A percentile compares a stretch with the other conserved stretches of the same genome.
These are phyloP conservation scores for Brachionus rubens DNA, from an alignment of 1,140 invertebrate genomes.

Conservation along the genomic window DNA sequence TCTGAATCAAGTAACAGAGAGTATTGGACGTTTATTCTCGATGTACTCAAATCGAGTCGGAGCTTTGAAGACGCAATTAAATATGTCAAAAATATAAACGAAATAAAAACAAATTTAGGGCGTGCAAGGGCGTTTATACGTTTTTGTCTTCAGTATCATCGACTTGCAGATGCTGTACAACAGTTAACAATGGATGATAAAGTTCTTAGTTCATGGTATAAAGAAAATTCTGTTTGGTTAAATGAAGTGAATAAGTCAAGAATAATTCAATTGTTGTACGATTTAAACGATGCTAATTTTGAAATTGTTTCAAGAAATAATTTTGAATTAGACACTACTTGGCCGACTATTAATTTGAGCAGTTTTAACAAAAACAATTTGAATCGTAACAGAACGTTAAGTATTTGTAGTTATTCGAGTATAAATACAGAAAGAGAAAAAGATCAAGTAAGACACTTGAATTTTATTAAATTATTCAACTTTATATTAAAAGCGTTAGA, in stretches of 20 bases:
- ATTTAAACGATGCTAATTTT: conserved; percentile 62
- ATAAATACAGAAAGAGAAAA: conserved; percentile 51
- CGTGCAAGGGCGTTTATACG: conserved; percentile 60
- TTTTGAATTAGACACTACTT: conserved; percentile 61
- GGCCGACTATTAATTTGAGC: conserved; percentile 60
- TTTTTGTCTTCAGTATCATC: conserved; percentile 61
- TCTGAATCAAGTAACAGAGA: neutral
- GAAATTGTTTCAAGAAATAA: conserved; percentile 58
- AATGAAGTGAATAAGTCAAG: conserved; percentile 50
- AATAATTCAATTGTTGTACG: conserved; percentile 59
- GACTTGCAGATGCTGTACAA: conserved; percentile 61
- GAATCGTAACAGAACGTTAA: conserved; percentile 53
- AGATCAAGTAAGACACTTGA: conserved; percentile 60
- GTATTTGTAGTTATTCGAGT: conserved; percentile 55
- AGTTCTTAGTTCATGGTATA: conserved; percentile 55
- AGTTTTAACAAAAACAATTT: conserved; percentile 46
- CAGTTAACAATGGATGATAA: conserved; percentile 56
- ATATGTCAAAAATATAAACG: conserved; percentile 59
- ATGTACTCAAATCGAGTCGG: conserved; percentile 55
- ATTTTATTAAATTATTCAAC: no score
- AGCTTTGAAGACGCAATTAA: conserved; percentile 59
- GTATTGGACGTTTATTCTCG: conserved; percentile 61
- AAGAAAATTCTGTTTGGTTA: conserved; percentile 53
- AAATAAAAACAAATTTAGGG: conserved; percentile 60
- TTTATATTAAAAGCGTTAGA: no score